Conservation (phyloP, 2,888 invertebrate genomes). For the Tetragonula carbonaria region DNA sequence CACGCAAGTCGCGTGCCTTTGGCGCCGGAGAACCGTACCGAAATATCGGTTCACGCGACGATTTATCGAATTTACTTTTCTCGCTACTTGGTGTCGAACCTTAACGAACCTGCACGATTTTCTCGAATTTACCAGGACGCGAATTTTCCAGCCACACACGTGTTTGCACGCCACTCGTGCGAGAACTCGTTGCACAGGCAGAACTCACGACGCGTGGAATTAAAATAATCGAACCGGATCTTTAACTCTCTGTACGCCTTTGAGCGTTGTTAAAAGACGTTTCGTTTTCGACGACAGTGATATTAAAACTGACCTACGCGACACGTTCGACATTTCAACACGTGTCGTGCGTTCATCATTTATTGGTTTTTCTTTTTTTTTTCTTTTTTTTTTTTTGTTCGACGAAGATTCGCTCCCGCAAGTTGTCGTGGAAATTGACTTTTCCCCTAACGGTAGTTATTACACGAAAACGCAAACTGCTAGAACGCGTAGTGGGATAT, state of each 20-base stretch:
- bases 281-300: neutral
- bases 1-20: conserved; percentile 41
- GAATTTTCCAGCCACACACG: too few relatives aligned
- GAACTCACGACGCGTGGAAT: neutral
- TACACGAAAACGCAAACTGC: neutral
- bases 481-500: neutral
- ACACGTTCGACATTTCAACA: too few relatives aligned
- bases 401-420: too few relatives aligned
- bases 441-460: too few relatives aligned
- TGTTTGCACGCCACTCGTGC: neutral
- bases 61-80: neutral
- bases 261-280: neutral
- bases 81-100: too few relatives aligned
- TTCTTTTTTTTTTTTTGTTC: too few relatives aligned
- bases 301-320: neutral
- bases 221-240: neutral
- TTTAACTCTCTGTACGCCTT: neutral
- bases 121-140: neutral
- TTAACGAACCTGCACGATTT: neutral
- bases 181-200: too few relatives aligned
- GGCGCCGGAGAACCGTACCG: neutral
- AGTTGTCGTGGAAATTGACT: too few relatives aligned
- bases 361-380: too few relatives aligned
- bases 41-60: neutral
- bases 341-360: too few relatives aligned